phyloP scores from a whole-genome alignment of 2,888 invertebrate species.

The Lepidonotus clava region DNA sequence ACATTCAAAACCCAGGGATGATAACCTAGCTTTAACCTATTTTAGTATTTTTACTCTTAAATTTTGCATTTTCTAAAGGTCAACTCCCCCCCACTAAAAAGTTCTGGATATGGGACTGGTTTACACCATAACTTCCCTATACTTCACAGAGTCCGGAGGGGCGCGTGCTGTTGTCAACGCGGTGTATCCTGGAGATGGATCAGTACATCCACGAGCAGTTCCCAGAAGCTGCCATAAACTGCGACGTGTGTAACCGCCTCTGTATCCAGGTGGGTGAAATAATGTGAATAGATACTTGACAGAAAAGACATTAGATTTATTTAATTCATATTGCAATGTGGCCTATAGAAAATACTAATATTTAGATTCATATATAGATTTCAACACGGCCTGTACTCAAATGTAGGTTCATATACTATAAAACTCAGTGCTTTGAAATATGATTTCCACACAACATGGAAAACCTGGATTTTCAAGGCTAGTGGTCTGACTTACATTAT shows the following conservation, averaged over 20 bases:
- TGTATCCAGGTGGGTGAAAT: constrained; percentile 41
- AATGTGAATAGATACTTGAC: neutral
- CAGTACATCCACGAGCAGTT: constrained; percentile 56
- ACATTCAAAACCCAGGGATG: too few species aligned
- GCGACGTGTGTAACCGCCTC: constrained; percentile 51
- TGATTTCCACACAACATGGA: neutral
- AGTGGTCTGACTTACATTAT: neutral
- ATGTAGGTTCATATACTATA: neutral
- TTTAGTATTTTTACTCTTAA: too few species aligned
- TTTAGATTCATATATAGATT: neutral
- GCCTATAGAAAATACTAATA: neutral
- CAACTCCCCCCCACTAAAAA: too few species aligned
- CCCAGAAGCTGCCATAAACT: constrained; percentile 29
- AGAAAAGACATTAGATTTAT: neutral
- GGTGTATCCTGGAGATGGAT: constrained; percentile 50
- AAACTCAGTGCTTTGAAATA: neutral
- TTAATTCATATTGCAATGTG: neutral
- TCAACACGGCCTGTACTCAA: neutral
- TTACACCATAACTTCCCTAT: neutral
- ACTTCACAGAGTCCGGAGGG: constrained; percentile 34
- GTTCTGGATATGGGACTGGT: too few species aligned
- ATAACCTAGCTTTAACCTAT: too few species aligned
- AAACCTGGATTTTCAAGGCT: neutral
- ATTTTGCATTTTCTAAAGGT: too few species aligned
- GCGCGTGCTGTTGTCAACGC: constrained; percentile 32